Conservation (phyloP, 1,140 invertebrate genomes). For the Nixonia krombeini region DNA sequence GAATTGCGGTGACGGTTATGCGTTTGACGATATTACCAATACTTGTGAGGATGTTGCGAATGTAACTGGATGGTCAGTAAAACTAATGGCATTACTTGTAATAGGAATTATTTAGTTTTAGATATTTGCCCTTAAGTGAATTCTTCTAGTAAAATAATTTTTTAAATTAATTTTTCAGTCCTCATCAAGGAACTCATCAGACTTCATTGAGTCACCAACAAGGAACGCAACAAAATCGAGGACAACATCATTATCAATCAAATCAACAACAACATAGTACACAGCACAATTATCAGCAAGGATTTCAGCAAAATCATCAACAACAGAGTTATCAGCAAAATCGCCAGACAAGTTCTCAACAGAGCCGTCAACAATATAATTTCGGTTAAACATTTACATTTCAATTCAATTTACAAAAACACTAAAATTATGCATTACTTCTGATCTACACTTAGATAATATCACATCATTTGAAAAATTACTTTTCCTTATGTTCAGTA, state of each 20-base stretch:
- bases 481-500: too few relatives aligned
- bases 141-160: neutral
- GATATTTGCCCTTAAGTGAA: neutral
- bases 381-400: neutral
- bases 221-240: neutral
- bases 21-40: constrained; percentile 83
- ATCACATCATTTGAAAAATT: too few relatives aligned
- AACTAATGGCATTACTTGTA: too few relatives aligned
- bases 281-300: constrained; percentile 10
- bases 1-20: constrained; percentile 83
- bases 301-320: constrained; percentile 10
- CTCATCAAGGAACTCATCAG: neutral
- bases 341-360: constrained; percentile 12
- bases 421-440: too few relatives aligned
- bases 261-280: constrained; percentile 3
- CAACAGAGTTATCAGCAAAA: constrained; percentile 15
- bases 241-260: constrained; percentile 3
- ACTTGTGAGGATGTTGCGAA: constrained; percentile 84
- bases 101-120: neutral
- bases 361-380: constrained; percentile 1
- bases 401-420: too few relatives aligned
- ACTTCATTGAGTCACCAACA: too few relatives aligned
- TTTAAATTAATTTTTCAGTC: neutral
- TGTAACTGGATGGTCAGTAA: constrained; percentile 82
- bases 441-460: too few relatives aligned